Conservation (phyloP, 1,140 invertebrate genomes). For the Apis laboriosa region DNA sequence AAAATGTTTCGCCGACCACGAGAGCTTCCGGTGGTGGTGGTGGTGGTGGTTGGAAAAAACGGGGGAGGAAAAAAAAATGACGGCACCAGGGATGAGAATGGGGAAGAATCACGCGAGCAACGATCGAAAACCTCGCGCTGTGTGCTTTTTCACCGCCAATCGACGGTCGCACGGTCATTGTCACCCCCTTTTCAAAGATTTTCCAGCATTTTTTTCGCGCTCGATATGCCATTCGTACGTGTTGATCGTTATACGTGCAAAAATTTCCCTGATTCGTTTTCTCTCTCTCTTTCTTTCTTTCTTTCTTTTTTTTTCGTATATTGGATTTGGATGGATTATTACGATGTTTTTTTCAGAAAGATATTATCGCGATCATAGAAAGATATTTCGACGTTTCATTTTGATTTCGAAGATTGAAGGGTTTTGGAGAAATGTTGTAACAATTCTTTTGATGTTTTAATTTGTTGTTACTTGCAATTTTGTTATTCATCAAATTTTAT, state of each 20-base stretch:
- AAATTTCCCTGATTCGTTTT: no score
- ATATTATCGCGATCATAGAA: no score
- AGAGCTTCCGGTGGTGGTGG: slow-evolving; percentile 57
- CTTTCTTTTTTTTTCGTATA: no score
- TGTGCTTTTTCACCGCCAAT: slow-evolving; percentile 54
- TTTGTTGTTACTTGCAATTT: no score
- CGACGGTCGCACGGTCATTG: slow-evolving; percentile 47
- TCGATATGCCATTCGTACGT: not conserved
- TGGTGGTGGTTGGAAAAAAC: not conserved
- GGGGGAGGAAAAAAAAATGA: not conserved
- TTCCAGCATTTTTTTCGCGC: slow-evolving; percentile 33
- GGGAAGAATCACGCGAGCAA: slow-evolving; percentile 3
- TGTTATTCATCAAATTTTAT: no score
- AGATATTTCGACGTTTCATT: no score
- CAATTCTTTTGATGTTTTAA: no score
- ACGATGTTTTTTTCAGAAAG: not conserved
- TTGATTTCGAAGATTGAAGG: no score
- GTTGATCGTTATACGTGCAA: not conserved
- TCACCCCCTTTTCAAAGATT: slow-evolving; percentile 51
- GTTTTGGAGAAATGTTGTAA: no score
- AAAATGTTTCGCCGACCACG: slow-evolving; percentile 69
- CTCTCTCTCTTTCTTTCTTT: no score
- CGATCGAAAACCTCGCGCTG: slow-evolving; percentile 55
- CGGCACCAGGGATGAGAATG: not conserved
- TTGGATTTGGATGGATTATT: not conserved